Evolutionary conservation across 2,113 vertebrate species (phyloP).

Genomic region (Atrichornis clamosus): DNA sequence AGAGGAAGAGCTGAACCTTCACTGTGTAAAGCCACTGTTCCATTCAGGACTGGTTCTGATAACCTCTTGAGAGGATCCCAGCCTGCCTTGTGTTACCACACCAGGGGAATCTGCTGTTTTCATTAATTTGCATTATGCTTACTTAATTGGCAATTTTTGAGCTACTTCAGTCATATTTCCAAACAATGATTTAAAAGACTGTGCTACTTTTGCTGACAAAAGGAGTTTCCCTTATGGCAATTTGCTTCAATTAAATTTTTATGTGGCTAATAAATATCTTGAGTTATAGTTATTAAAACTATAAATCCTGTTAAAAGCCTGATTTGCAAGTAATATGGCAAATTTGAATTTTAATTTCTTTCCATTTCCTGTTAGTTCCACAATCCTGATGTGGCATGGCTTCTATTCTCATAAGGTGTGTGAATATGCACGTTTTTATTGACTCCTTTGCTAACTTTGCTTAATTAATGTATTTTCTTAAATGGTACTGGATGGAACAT

Average conservation of each 20-base stretch:
- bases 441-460: background rate
- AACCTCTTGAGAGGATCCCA: background rate
- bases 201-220: background rate
- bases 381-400: background rate
- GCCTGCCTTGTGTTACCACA: background rate
- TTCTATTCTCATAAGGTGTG: background rate
- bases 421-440: background rate
- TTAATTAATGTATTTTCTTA: background rate
- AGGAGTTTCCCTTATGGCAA: background rate
- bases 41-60: background rate
- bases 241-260: background rate
- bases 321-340: background rate
- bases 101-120: background rate
- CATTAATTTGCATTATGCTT: background rate
- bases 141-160: background rate
- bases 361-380: background rate
- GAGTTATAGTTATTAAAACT: background rate
- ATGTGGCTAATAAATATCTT: background rate
- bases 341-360: slow-evolving; percentile 9
- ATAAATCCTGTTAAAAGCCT: background rate
- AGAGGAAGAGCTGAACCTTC: background rate
- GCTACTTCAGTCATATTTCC: background rate
- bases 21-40: background rate
- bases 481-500: background rate
- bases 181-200: background rate